Evolutionary conservation across 2,113 vertebrate species (phyloP), one percentile per base, ranked within the genome.

Genomic region (Sus scrofa): DNA sequence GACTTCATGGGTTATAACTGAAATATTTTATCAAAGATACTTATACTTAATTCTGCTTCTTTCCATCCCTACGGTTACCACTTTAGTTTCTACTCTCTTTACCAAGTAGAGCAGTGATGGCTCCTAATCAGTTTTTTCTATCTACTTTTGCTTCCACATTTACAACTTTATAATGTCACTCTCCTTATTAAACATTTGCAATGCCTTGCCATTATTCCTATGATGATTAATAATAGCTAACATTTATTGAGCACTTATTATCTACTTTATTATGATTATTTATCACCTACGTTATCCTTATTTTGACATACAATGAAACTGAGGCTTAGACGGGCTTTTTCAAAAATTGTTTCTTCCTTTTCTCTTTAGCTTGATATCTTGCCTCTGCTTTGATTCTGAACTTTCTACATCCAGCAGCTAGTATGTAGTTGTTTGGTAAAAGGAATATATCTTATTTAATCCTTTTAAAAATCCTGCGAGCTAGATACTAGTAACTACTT

Each of bases 371-470:
- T 24, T 83, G 34, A 4, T 62, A 16, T 39, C 19, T 86, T 86
- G 58, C 37, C 9, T 83, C 24, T 75, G 9, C n/a, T 82, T 87
- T 82, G 44, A 83, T 60, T 92, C 30, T 83, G 67, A 92, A 58
- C 30, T 67, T 87, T 92, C 50, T 84, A 10, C n/a, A 27, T 88
- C 70, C n/a, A 84, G 60, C 50, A 93, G n/a, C 62, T 92, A 67
- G 10, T 83, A 88, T 14, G 74, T 60, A 95, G 83, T 56, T 92
- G 30, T 74, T 95, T 58, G 82, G 58, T 87, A 67, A 58, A 81
- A 79, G 39, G 54, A 94, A 88, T 71, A 30, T 65, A 56, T 62
- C 44, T 87, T 73, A 30, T 81, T 95, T 86, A 79, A 91, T 73
- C 58, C 65, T 81, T 81, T 9, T 32, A 73, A 92, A 50, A 74